Percentiles rank a stretch among this genome's conserved stretches.
phyloP scores from a whole-genome alignment of 2,113 vertebrate genomes.

The Glareola pratincola region DNA sequence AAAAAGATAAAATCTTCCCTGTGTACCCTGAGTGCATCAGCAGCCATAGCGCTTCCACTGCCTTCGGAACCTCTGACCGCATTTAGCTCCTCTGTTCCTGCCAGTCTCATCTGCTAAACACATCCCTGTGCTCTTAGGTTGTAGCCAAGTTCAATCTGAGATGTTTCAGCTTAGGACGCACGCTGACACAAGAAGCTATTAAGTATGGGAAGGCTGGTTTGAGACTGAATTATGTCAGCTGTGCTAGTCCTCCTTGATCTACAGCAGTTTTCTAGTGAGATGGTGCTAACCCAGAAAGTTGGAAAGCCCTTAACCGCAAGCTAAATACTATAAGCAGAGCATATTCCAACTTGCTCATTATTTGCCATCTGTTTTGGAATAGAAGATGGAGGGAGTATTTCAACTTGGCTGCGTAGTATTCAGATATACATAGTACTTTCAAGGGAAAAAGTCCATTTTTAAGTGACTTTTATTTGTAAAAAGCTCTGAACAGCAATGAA shows the following conservation, averaged over 20 bases:
- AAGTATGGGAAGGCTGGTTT: not conserved
- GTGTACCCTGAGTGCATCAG: not conserved
- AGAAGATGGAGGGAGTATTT: constrained; percentile 12
- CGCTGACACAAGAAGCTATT: not conserved
- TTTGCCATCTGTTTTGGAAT: constrained; percentile 36
- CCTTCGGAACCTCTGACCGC: not conserved
- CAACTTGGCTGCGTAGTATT: constrained; percentile 13
- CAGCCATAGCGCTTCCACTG: not conserved
- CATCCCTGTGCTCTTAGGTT: not conserved
- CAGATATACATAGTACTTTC: not conserved
- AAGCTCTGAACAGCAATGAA: not conserved
- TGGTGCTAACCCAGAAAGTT: constrained; percentile 20
- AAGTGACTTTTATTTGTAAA: not conserved
- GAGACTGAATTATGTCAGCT: constrained; percentile 3
- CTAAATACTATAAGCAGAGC: not conserved
- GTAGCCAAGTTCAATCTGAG: not conserved
- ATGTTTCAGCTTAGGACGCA: not conserved
- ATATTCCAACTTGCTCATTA: constrained; percentile 28
- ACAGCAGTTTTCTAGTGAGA: constrained; percentile 6
- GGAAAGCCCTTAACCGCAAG: constrained; percentile 1
- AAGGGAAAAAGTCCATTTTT: not conserved
- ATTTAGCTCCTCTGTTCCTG: not conserved
- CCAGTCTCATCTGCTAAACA: not conserved
- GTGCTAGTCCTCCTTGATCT: not conserved
- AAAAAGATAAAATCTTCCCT: not conserved